Conservation (phyloP, 2,888 invertebrate species). For the Pollenia labialis region DNA sequence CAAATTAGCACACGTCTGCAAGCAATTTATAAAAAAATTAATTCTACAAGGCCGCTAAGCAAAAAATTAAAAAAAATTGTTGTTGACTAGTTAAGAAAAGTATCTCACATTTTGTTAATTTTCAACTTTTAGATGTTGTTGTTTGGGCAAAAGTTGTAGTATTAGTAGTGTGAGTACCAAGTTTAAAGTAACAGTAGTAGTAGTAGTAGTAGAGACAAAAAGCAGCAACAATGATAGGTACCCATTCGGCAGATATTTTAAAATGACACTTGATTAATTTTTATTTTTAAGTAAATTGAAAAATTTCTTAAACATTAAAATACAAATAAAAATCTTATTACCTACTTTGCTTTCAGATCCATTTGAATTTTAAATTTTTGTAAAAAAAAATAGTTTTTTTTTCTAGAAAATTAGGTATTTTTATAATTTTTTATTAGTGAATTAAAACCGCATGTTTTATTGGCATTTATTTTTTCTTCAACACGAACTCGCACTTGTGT, state of each 20-base stretch:
- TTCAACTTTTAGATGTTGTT: conserved; percentile 30
- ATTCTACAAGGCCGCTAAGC: conserved; percentile 62
- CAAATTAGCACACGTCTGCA: conserved; percentile 55
- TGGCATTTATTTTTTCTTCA: conserved; percentile 31
- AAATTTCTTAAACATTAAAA: background rate
- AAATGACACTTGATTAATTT: conserved; percentile 23
- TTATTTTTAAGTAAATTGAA: background rate
- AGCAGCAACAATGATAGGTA: conserved; percentile 21
- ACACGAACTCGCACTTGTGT: conserved; percentile 34
- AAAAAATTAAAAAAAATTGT: conserved; percentile 50
- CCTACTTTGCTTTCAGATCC: conserved; percentile 67
- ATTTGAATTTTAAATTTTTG: conserved; percentile 21
- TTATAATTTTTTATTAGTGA: conserved; percentile 41
- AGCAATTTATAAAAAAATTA: conserved; percentile 46
- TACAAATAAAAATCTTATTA: conserved; percentile 31
- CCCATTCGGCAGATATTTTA: conserved; percentile 8
- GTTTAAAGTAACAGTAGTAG: conserved; percentile 8
- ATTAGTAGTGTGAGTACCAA: conserved; percentile 22
- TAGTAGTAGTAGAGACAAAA: conserved; percentile 17
- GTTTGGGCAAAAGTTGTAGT: conserved; percentile 5
- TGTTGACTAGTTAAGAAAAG: conserved; percentile 64
- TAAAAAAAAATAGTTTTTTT: background rate
- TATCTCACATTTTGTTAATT: conserved; percentile 49
- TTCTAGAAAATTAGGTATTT: background rate
- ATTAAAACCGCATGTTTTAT: conserved; percentile 70